These are phyloP conservation scores for Apamea epomidion DNA, from an alignment of 2,888 invertebrate genomes.

Conservation along the genomic window DNA sequence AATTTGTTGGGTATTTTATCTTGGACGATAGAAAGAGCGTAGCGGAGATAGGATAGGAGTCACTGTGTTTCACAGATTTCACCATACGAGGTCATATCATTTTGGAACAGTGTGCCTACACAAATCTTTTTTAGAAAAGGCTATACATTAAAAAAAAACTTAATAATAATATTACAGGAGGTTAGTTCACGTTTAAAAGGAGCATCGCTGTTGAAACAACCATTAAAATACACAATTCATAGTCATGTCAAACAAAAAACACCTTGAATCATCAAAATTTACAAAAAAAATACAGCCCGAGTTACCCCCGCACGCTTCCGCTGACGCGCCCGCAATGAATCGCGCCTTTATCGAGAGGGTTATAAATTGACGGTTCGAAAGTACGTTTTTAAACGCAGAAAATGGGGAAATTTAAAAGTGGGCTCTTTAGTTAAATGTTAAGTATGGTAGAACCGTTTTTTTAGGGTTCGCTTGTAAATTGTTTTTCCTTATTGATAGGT, in stretches of 20 bases:
- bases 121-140: background rate
- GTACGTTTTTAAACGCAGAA: slow-evolving; percentile 73
- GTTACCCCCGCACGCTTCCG: slow-evolving; percentile 60
- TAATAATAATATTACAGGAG: background rate
- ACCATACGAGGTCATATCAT: too few relatives aligned
- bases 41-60: background rate
- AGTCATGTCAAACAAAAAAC: background rate
- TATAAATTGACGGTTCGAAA: slow-evolving; percentile 77
- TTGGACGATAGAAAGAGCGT: background rate
- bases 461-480: slow-evolving; percentile 52
- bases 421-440: slow-evolving; percentile 68
- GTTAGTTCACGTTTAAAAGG: background rate
- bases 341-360: slow-evolving; percentile 71
- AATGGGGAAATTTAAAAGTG: slow-evolving; percentile 73
- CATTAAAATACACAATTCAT: background rate
- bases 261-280: slow-evolving; percentile 14
- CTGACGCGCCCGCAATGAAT: slow-evolving; percentile 59
- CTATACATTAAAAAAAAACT: background rate
- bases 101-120: background rate
- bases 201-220: background rate
- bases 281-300: slow-evolving; percentile 26
- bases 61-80: background rate
- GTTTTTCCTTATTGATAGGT: slow-evolving; percentile 57
- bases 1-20: background rate
- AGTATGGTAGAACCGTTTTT: slow-evolving; percentile 50